Evolutionary conservation across 2,888 invertebrate genomes (phyloP), one percentile per base, ranked within the genome.

Genomic region (Gastracanthus pulcherrimus): DNA sequence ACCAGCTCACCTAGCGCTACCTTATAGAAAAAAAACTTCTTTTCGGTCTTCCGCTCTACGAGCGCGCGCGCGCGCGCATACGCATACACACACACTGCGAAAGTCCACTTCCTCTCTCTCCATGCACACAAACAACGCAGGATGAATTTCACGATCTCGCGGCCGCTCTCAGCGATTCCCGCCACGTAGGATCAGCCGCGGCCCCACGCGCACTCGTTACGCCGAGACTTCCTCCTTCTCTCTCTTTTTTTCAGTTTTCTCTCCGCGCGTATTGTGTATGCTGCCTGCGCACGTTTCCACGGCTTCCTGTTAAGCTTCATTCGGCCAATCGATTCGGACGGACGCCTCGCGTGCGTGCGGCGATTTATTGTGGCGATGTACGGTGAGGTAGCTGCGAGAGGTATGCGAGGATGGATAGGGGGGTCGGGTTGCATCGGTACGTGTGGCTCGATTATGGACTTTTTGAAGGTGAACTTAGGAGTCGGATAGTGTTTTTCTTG

Each of bases 261-360:
- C 31, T 51, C 13, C 19, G 23, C 19, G 45, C 11, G n/a, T 66
- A 81, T 83, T 87, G 83, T 75, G 84, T 85, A 87, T 86, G 85
- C 87, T 66, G 55, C 62, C 82, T 84, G 84, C 86, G 86, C 85
- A 72, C 77, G 45, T 69, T 81, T 76, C 80, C 82, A 29, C 81
- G 79, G 84, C 82, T 86, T 86, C 86, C 87, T 86, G 86, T 85
- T 84, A 81, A 84, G 83, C 84, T 86, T 85, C 31, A 74, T 45
- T 81, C 76, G 83, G 79, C 82, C 84, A 83, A 86, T 86, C 85
- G 86, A 86, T 86, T 84, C 72, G 84, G 74, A 80, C 81, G 76
- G 79, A 82, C 38, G 45, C 45, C 31, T 41, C 11, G 66, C 9
- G 41, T 16, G 29, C 26, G 29, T 11, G 1, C 16, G 48, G 48